phyloP scores from a whole-genome alignment of 2,113 vertebrate genomes.

The Brachyhypopomus occidentalis region DNA sequence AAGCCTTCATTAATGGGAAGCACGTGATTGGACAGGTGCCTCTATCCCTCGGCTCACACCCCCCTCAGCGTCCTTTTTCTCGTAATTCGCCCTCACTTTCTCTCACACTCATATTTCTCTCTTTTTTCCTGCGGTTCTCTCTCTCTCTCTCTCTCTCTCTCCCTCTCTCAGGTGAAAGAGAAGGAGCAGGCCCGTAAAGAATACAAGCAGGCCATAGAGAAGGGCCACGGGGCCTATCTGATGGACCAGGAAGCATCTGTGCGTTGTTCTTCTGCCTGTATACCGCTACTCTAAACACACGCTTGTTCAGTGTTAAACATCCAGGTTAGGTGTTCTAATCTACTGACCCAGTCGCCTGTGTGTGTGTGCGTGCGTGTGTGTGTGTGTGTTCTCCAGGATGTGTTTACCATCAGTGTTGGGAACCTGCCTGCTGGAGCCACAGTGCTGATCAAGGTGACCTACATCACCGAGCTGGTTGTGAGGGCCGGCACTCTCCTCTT shows the following conservation, averaged over 20 bases:
- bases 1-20: slow-evolving; percentile 89
- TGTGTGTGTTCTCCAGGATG: slow-evolving; percentile 70
- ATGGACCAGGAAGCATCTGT: slow-evolving; percentile 87
- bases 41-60: background rate
- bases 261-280: slow-evolving; percentile 40
- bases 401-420: slow-evolving; percentile 87
- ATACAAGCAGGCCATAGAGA: slow-evolving; percentile 78
- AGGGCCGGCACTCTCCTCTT: slow-evolving; percentile 69
- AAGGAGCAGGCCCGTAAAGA: slow-evolving; percentile 79
- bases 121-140: background rate
- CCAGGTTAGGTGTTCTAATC: background rate
- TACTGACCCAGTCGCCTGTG: background rate
- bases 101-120: background rate
- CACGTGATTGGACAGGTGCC: slow-evolving; percentile 85
- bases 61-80: background rate
- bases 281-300: background rate
- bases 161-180: slow-evolving; percentile 81
- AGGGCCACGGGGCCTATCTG: slow-evolving; percentile 84
- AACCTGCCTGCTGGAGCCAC: slow-evolving; percentile 80
- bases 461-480: slow-evolving; percentile 80
- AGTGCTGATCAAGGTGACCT: slow-evolving; percentile 87
- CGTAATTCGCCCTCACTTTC: background rate
- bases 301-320: background rate
- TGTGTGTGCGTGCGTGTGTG: slow-evolving; percentile 17
- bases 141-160: background rate